Evolutionary conservation across 35 echinoderm and acorn worm genomes (phyloP), one percentile per base, ranked within the genome.

Genomic region (Stichopus chloronotus): DNA sequence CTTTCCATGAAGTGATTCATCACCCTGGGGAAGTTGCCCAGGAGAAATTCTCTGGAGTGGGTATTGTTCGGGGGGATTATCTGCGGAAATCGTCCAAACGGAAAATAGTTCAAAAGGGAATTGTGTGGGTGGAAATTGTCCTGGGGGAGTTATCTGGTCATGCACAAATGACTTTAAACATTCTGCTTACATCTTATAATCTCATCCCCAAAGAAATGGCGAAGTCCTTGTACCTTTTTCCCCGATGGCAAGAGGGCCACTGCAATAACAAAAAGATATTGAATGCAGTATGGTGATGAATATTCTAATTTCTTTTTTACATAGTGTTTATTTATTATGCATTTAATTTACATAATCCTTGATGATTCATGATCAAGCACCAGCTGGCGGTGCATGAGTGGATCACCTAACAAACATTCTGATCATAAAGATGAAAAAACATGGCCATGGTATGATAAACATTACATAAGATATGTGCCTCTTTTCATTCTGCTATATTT

Each of bases 151-250:
- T 43, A 43, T 43, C 30, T 43, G 30, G 30, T 43, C 30, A 43
- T 43, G 30, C 3, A 43, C 30, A 43, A 3, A 43, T 43, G 30
- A 43, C 30, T 43, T 43, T 3, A 43, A 43, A 43, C 30, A 74
- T 55, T 10, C 10, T 83, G 55, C 80, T 83, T 57, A 83, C 80
- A 57, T 83, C 43, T 55, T n/a, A 83, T 53, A 4, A 83, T 52
- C 55, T 83, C 80, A 83, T 83, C 80, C 13, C 80, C 80, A 83
- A 83, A 83, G 53, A 83, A 83, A 13, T 83, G 80, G 13, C 80
- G 52, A n/a, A 83, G 80, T 19, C 80, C 80, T 83, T 83, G 80
- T 7, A 83, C 80, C 56, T 55, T 83, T 30, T 83, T 83, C 6
- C 53, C 80, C 4, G 54, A 54, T 12, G 80, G 80, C 16, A 83